Evolutionary conservation across 2,113 vertebrate species (phyloP), one percentile per base, ranked within the genome.

Genomic region (Brevimyrus niger): DNA sequence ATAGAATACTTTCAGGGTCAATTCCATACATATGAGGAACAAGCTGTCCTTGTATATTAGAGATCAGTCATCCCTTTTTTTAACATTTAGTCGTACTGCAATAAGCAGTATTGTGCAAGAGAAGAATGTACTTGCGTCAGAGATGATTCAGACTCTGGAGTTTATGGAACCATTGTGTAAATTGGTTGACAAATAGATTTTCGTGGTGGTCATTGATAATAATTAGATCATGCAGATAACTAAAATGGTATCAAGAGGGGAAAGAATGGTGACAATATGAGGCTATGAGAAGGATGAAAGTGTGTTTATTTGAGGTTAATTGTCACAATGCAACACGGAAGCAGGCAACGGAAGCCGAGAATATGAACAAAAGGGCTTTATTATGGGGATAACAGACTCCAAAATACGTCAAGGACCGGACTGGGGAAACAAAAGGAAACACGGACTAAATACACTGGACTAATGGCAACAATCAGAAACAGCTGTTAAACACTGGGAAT

Each of bases 61-160:
- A 21, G 42, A 61, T 89, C 38, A 42, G 88, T 89, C 73, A 89
- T 55, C 7, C 61, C n/a, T 58, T 31, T 44, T 9, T 1, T 44
- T 42, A 55, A 76, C 88, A 35, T 83, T 82, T 69, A 42, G 31
- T 44, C 50, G 15, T 35, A n/a, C 38, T 50, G 48, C 2, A 48
- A 44, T 87, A 19, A 69, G 13, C 48, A 23, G 35, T 44, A 44
- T 89, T 83, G 87, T 44, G 53, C 38, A 65, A 87, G 55, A 61
- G 55, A 10, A 44, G 27, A 53, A 53, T 58, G 82, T 65, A 23
- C 42, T 50, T 89, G 80, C 42, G 76, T 91, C 87, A 89, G 44
- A 84, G 82, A 88, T 92, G 90, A 89, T 85, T 89, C 82, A 80
- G 69, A 27, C 35, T 9, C 27, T 10, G 42, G 31, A 38, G 42